Base-by-base conservation (phyloP, 2,797 vertebrate genomes). In the Epinephelus awoara region DNA sequence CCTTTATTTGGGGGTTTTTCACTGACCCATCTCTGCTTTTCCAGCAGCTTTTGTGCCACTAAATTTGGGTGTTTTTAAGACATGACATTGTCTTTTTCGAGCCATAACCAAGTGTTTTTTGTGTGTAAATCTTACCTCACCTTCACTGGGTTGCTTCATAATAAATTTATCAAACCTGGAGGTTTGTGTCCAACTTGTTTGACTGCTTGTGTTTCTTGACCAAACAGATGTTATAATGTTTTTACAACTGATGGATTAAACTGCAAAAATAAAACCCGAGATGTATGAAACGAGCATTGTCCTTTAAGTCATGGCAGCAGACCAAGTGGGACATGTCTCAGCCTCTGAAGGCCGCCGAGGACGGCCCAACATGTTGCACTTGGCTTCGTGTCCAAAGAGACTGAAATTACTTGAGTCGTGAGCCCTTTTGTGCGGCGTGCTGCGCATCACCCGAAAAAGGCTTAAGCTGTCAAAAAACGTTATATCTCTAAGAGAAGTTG, bases 401-500 rank as follows among this genome's bases (percentile, higher is more conserved):
- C 63, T 23, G 68, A 75, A 62, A 76, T 80, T 47, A 47, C 46
- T 47, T 17, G 46, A 47, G 46, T 47, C 46, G 46, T 47, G 50
- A 29, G 10, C 67, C 74, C 72, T 62, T 79, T 81, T 73, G 70
- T 74, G 55, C 51, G 14, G 23, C 52, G 4, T 6, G 67, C 68
- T 21, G 72, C 61, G 3, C 73, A n/a, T 77, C 72, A 25, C 52
- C 81, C 64, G 2, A 75, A 72, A 29, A 73, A 85, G 70, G 63
- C 85, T 81, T 61, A 68, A 84, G 65, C 71, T 83, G 85, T 85
- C 82, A 86, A 27, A 80, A 84, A 80, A 84, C 6, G 49, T 77
- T 70, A 84, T 67, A 72, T 85, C 75, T 85, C 17, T 67, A 63
- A 67, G 67, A 83, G 75, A 34, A 86, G 82, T 63, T 75, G 85